phyloP scores from a whole-genome alignment of 2,888 invertebrate genomes.

The Xanthia togata region DNA sequence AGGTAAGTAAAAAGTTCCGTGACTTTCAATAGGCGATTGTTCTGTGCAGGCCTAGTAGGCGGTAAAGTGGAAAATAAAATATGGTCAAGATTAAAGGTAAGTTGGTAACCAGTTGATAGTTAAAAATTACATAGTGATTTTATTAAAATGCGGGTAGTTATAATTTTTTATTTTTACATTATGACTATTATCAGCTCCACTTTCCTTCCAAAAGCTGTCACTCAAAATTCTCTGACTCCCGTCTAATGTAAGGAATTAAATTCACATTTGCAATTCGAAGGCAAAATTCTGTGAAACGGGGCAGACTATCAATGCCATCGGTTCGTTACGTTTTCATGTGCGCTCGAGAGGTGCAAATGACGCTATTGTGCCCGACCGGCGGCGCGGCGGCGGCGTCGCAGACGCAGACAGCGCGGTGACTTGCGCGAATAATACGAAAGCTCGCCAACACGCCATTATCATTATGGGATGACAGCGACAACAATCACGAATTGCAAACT shows the following conservation, averaged over 20 bases:
- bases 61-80: slow-evolving; percentile 51
- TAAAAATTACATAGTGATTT: background rate
- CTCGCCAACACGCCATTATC: slow-evolving; percentile 58
- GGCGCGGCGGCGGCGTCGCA: slow-evolving; percentile 21
- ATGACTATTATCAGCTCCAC: background rate
- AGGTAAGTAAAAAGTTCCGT: slow-evolving; percentile 60
- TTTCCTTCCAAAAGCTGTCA: background rate
- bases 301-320: slow-evolving; percentile 50
- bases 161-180: background rate
- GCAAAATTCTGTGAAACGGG: slow-evolving; percentile 38
- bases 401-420: slow-evolving; percentile 64
- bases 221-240: background rate
- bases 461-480: slow-evolving; percentile 66
- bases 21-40: slow-evolving; percentile 73
- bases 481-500: slow-evolving; percentile 59
- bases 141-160: background rate
- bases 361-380: slow-evolving; percentile 66
- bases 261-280: slow-evolving; percentile 42
- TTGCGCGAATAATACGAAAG: slow-evolving; percentile 64
- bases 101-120: slow-evolving; percentile 11
- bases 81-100: slow-evolving; percentile 24
- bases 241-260: slow-evolving; percentile 9
- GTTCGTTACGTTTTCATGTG: slow-evolving; percentile 52
- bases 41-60: slow-evolving; percentile 54
- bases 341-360: slow-evolving; percentile 63